A percentile compares a stretch with the other conserved stretches of the same genome.
Evolutionary conservation across 2,888 invertebrate genomes (phyloP).

Genomic region (Beris chalybata): DNA sequence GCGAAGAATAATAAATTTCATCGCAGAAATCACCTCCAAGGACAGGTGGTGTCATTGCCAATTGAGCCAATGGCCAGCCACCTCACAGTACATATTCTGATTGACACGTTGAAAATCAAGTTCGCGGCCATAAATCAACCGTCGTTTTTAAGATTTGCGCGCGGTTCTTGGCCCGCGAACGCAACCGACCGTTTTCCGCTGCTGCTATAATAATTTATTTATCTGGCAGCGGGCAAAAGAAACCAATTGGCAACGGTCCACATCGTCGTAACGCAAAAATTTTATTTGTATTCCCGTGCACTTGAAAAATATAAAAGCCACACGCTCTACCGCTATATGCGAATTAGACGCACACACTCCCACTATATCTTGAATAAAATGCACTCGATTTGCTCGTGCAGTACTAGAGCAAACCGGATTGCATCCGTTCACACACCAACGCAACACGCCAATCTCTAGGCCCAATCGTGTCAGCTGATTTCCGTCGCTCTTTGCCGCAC

Average conservation of each 20-base stretch:
- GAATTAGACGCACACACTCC: too few species aligned
- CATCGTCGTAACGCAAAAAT: too few species aligned
- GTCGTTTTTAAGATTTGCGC: constrained; percentile 23
- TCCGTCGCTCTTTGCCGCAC: background rate
- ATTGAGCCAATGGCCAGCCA: background rate
- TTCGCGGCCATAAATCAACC: constrained; percentile 29
- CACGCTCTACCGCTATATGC: too few species aligned
- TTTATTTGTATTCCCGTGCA: too few species aligned
- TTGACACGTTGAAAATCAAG: constrained; percentile 31
- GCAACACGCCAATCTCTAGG: constrained; percentile 4
- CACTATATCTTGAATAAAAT: too few species aligned
- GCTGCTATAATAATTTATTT: too few species aligned
- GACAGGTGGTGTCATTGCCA: constrained; percentile 28
- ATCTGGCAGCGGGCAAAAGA: too few species aligned
- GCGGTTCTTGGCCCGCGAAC: constrained; percentile 11
- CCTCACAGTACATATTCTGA: constrained; percentile 1
- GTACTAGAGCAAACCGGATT: constrained; percentile 19
- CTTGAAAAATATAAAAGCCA: too few species aligned
- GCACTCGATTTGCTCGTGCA: background rate
- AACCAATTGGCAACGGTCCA: too few species aligned
- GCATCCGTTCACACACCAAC: constrained; percentile 4
- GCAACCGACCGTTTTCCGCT: too few species aligned
- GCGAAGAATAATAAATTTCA: background rate
- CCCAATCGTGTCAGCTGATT: constrained; percentile 20
- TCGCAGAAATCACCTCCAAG: constrained; percentile 27